Percentiles rank a stretch among this genome's conserved stretches.
Conservation (phyloP, 2,888 invertebrate genomes). For the Tinea semifulvella region DNA sequence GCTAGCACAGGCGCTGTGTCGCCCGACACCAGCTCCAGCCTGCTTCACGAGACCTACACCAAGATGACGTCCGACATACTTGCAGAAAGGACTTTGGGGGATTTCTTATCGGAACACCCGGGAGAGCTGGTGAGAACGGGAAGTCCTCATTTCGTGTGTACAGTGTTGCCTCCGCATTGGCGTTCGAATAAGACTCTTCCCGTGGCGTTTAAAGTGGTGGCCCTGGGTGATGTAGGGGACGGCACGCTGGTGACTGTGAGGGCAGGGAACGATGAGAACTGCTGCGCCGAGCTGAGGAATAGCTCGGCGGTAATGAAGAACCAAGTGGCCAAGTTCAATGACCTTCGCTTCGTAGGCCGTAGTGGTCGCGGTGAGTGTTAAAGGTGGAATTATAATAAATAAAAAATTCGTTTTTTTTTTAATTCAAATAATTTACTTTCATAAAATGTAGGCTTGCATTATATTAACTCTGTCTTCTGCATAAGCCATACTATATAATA, state of each 20-base stretch:
- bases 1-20: slow-evolving; percentile 68
- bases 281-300: slow-evolving; percentile 94
- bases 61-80: slow-evolving; percentile 92
- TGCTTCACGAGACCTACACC: slow-evolving; percentile 84
- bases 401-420: no score
- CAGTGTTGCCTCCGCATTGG: slow-evolving; percentile 96
- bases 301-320: slow-evolving; percentile 97
- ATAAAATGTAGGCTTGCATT: background rate
- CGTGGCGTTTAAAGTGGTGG: slow-evolving; percentile 95
- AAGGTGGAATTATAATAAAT: slow-evolving; percentile 51
- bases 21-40: slow-evolving; percentile 74
- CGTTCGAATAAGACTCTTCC: slow-evolving; percentile 98
- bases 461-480: background rate
- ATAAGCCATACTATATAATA: background rate
- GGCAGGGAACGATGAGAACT: slow-evolving; percentile 99
- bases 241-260: slow-evolving; percentile 95
- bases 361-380: slow-evolving; percentile 94
- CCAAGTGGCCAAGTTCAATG: slow-evolving; percentile 98
- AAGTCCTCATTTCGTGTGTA: slow-evolving; percentile 95
- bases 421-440: background rate
- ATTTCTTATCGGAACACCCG: slow-evolving; percentile 88
- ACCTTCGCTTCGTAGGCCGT: slow-evolving; percentile 96
- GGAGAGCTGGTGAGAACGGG: slow-evolving; percentile 92
- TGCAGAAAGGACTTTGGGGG: slow-evolving; percentile 86
- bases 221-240: slow-evolving; percentile 93